Base-by-base conservation (phyloP, 2,888 invertebrate species). In the Nycteola revayana region DNA sequence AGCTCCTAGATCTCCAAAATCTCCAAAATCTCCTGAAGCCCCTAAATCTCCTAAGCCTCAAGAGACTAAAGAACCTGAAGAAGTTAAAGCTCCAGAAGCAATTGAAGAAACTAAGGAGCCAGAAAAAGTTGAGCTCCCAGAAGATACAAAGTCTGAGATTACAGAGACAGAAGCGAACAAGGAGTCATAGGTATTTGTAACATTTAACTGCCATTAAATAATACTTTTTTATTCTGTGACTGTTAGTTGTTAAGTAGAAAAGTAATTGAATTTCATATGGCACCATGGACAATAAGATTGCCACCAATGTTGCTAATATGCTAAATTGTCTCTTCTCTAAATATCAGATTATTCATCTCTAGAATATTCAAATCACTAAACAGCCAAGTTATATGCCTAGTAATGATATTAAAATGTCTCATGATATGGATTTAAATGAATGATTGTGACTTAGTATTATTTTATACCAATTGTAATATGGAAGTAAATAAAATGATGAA, bases 191-290 rank as follows among this genome's bases (percentile, higher is more conserved):
- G 47, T 34, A 36, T 17, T 8, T 17, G 38, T 32, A 22, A 7
- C 30, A 36, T 31, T 42, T 39, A 20, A 34, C 21, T 7, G 21
- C n/a, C n/a, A 5, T 21, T 21, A 21, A 14, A 14, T 14, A 36
- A 32, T 39, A 42, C 40, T 48, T 41, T 48, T 49, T 55, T 43
- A 40, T 46, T 49, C 32, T 44, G 30, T 38, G 44, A 57, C 51
- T 50, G 42, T 47, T 63, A 61, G 40, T 35, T 40, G 9, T 29
- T 57, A 63, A 60, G 57, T 56, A 62, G 60, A 47, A 38, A 57
- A 51, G 36, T 51, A 35, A 50, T 42, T 10, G 1, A 41, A 36
- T 45, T 33, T 33, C 35, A 18, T 21, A 18, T 32, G 37, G 25
- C n/a, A n/a, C n/a, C n/a, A n/a, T n/a, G n/a, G n/a, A n/a, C n/a